Percentiles rank a stretch among this genome's conserved stretches.
phyloP scores from a whole-genome alignment of 2,888 invertebrate genomes.

The Lampropteryx suffumata region DNA sequence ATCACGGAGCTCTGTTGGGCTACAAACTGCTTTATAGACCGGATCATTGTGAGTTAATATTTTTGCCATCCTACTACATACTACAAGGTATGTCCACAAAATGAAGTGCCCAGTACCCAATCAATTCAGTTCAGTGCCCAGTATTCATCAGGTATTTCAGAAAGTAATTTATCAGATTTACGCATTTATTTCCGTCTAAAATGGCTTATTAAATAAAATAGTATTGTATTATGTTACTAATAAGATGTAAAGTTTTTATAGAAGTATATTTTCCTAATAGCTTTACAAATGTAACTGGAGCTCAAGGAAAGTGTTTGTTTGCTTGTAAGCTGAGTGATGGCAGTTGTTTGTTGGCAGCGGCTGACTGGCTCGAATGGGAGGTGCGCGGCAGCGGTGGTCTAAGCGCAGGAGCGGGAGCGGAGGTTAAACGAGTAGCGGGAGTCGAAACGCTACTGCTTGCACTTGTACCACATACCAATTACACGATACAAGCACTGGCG shows the following conservation, averaged over 20 bases:
- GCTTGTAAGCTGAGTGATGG: constrained; percentile 75
- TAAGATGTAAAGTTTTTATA: too few species aligned
- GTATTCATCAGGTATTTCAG: too few species aligned
- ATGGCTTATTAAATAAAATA: too few species aligned
- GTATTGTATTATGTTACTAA: too few species aligned
- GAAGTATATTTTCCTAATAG: not conserved
- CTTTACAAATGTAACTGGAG: constrained; percentile 4
- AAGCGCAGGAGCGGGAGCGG: constrained; percentile 76
- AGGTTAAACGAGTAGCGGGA: constrained; percentile 90
- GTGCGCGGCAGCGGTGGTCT: constrained; percentile 59
- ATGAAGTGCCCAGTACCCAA: too few species aligned
- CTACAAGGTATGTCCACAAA: too few species aligned
- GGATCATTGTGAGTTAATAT: constrained; percentile 68
- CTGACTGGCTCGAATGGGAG: constrained; percentile 79
- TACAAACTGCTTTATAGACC: constrained; percentile 93
- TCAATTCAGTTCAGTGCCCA: too few species aligned
- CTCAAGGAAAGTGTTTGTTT: constrained; percentile 28
- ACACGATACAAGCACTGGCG: constrained; percentile 92
- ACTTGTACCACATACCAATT: constrained; percentile 92
- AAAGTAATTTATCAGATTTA: too few species aligned
- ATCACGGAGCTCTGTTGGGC: constrained; percentile 90
- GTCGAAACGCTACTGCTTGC: constrained; percentile 91
- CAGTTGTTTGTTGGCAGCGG: constrained; percentile 80
- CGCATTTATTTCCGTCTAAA: too few species aligned
- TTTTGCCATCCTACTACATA: too few species aligned